These are phyloP conservation scores for Alethe castanea DNA, from an alignment of 2,113 vertebrate genomes.

Conservation along the genomic window DNA sequence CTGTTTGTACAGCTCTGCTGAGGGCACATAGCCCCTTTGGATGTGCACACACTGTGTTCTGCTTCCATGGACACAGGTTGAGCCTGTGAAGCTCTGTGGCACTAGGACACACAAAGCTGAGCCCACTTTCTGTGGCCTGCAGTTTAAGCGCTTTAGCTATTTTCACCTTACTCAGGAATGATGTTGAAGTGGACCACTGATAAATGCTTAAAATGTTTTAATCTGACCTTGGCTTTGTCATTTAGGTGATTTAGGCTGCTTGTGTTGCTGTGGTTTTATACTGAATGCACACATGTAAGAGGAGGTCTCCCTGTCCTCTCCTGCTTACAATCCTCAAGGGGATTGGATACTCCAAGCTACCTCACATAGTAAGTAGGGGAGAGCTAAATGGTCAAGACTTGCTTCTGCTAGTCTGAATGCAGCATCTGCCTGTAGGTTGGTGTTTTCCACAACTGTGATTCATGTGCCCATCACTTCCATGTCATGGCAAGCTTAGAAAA, in stretches of 20 bases:
- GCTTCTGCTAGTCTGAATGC: neutral
- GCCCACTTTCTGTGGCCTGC: neutral
- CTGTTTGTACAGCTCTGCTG: neutral
- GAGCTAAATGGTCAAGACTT: neutral
- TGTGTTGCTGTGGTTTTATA: neutral
- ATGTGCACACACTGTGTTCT: neutral
- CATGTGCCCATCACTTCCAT: neutral
- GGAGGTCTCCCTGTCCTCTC: neutral
- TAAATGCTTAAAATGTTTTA: neutral
- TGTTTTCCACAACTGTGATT: constrained; percentile 4
- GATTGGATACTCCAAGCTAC: neutral
- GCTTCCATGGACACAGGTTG: neutral
- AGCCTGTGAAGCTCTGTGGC: neutral
- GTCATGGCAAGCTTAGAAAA: neutral
- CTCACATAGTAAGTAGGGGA: neutral
- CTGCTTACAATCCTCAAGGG: neutral
- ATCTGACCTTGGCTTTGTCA: neutral
- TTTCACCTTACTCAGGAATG: neutral
- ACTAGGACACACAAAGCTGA: neutral
- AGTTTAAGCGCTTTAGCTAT: neutral
- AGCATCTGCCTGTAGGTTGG: neutral
- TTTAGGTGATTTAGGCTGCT: neutral
- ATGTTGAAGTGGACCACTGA: neutral
- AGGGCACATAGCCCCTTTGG: neutral
- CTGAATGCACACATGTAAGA: neutral